A percentile compares a stretch with the other conserved stretches of the same genome.
Evolutionary conservation across 2,113 vertebrate species (phyloP).

Genomic region (Zeus faber): DNA sequence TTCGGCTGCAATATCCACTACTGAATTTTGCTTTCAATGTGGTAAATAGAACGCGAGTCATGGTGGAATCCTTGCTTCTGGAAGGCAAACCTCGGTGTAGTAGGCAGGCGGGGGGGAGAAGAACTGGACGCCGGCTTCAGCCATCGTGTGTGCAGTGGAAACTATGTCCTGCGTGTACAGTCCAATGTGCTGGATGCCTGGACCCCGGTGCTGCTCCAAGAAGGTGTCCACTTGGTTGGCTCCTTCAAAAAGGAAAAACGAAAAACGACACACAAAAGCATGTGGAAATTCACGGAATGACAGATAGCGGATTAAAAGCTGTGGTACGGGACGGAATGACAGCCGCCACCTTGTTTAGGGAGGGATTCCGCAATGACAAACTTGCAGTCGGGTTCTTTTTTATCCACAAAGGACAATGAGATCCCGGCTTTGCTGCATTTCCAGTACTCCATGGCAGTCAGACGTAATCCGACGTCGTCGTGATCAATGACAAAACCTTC

Average conservation of each 20-base stretch:
- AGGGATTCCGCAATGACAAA: slow-evolving; percentile 88
- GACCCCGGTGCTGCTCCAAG: slow-evolving; percentile 77
- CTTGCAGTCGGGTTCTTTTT: slow-evolving; percentile 77
- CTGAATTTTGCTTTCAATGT: no score
- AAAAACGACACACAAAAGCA: slow-evolving; percentile 5
- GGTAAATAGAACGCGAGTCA: no score
- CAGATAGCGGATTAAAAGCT: background rate
- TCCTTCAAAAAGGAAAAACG: slow-evolving; percentile 52
- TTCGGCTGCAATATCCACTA: no score
- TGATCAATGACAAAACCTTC: slow-evolving; percentile 77
- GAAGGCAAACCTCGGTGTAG: slow-evolving; percentile 81
- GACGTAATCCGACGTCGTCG: slow-evolving; percentile 79
- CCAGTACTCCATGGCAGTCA: slow-evolving; percentile 81
- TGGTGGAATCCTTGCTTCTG: no score
- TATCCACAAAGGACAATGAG: slow-evolving; percentile 37
- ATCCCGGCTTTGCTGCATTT: slow-evolving; percentile 69
- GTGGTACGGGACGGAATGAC: no score
- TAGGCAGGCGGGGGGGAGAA: slow-evolving; percentile 82
- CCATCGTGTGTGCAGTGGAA: slow-evolving; percentile 64
- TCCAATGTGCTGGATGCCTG: slow-evolving; percentile 88
- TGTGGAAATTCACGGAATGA: no score
- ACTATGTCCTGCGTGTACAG: slow-evolving; percentile 82
- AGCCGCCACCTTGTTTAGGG: slow-evolving; percentile 48
- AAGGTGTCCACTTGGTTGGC: slow-evolving; percentile 89
- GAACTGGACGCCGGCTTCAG: slow-evolving; percentile 73